Percentiles rank a stretch among this genome's conserved stretches.
These are phyloP conservation scores for Agriopis marginaria DNA, from an alignment of 2,888 invertebrate species.

Conservation along the genomic window DNA sequence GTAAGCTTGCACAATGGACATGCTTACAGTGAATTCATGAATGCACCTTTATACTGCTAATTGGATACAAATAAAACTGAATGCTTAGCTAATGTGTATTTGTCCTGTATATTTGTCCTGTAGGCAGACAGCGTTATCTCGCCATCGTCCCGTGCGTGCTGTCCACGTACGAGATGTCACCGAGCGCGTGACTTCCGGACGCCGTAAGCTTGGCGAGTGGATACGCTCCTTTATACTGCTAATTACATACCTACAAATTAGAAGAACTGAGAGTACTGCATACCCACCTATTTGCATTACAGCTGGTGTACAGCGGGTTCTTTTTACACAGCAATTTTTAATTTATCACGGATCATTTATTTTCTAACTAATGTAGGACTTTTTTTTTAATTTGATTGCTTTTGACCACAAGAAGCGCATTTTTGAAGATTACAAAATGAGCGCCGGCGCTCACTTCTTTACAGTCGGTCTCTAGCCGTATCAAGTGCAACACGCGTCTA, in stretches of 20 bases:
- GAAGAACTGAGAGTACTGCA: not conserved
- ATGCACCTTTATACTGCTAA: no score
- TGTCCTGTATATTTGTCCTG: not conserved
- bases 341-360: no score
- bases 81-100: not conserved
- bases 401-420: no score
- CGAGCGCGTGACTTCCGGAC: not conserved
- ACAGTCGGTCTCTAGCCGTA: no score
- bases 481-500: no score
- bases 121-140: not conserved
- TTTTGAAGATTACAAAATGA: no score
- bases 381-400: no score
- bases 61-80: no score
- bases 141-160: not conserved
- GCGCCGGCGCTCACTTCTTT: no score
- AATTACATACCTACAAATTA: not conserved
- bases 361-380: no score
- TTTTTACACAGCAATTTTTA: no score
- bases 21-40: no score
- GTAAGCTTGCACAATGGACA: not conserved
- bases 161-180: not conserved
- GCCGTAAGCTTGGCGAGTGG: not conserved
- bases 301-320: slow-evolving; percentile 24
- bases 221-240: not conserved
- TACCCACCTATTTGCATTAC: slow-evolving; percentile 44